Conservation (phyloP, 2,113 vertebrate species). For the Neodon shergylaensis region DNA sequence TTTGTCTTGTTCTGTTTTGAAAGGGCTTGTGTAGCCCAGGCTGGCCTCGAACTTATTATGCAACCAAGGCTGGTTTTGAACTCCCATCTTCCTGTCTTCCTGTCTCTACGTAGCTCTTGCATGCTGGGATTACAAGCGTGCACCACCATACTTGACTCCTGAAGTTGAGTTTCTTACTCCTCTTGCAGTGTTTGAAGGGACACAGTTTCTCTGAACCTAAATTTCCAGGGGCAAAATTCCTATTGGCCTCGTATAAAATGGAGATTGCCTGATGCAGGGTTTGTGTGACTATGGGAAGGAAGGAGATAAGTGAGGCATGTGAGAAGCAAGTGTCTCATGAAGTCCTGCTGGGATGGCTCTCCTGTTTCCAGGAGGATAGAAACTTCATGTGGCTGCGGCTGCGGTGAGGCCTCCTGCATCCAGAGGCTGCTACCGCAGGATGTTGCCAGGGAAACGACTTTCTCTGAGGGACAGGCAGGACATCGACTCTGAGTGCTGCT, state of each 20-base stretch:
- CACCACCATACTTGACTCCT: neutral
- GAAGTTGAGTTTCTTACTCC: neutral
- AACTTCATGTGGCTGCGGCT: fast-evolving
- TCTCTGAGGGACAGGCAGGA: constrained; percentile 25
- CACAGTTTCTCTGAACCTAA: neutral
- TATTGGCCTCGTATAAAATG: neutral
- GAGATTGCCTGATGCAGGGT: neutral
- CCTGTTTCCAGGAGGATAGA: neutral
- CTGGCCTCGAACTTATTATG: neutral
- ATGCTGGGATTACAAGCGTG: neutral
- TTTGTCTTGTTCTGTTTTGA: neutral
- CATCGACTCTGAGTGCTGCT: neutral
- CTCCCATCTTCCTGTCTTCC: neutral
- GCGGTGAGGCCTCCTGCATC: neutral
- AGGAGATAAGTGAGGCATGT: neutral
- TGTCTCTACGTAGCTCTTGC: neutral
- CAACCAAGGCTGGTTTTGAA: neutral
- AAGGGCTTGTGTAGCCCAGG: neutral
- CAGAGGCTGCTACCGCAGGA: neutral
- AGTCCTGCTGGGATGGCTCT: neutral
- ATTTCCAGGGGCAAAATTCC: neutral
- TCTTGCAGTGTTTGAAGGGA: neutral
- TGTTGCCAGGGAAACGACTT: constrained; percentile 9
- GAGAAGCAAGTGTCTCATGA: too few relatives aligned
- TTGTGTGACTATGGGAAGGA: fast-evolving